These are phyloP conservation scores for Hystrix cristata DNA, from an alignment of 2,113 vertebrate species.

Conservation along the genomic window DNA sequence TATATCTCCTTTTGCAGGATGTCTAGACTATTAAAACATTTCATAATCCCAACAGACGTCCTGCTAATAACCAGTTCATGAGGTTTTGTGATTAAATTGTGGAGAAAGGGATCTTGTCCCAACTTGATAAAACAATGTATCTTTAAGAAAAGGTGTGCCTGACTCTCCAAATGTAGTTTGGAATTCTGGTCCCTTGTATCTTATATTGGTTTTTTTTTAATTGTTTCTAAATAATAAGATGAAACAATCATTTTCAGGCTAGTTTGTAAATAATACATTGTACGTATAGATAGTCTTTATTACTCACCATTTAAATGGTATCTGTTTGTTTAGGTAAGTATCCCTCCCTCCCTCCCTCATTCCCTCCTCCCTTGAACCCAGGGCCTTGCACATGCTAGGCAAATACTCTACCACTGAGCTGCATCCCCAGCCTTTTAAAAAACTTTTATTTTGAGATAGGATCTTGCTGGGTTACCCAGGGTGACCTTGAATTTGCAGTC, in stretches of 20 bases:
- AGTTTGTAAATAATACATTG: slow-evolving; percentile 21
- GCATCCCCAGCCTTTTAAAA: too few relatives aligned
- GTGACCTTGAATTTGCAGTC: too few relatives aligned
- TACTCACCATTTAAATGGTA: background rate
- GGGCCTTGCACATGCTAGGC: too few relatives aligned
- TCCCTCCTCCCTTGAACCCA: too few relatives aligned
- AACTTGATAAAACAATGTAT: background rate
- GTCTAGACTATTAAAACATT: too few relatives aligned
- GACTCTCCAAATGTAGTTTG: background rate
- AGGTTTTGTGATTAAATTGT: background rate
- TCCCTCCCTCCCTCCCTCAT: too few relatives aligned
- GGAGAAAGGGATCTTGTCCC: background rate
- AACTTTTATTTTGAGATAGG: too few relatives aligned
- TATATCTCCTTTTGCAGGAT: background rate
- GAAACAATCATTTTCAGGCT: background rate
- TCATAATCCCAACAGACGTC: background rate
- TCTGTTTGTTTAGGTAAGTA: background rate
- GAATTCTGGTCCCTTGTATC: background rate
- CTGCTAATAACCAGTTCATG: background rate
- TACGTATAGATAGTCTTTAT: background rate
- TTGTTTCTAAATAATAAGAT: background rate
- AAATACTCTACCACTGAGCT: background rate
- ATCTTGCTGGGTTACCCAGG: too few relatives aligned
- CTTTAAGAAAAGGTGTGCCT: background rate
- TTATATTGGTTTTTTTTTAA: background rate